phyloP scores from a whole-genome alignment of 1,140 invertebrate genomes.

The Neoseiulus cucumeris region DNA sequence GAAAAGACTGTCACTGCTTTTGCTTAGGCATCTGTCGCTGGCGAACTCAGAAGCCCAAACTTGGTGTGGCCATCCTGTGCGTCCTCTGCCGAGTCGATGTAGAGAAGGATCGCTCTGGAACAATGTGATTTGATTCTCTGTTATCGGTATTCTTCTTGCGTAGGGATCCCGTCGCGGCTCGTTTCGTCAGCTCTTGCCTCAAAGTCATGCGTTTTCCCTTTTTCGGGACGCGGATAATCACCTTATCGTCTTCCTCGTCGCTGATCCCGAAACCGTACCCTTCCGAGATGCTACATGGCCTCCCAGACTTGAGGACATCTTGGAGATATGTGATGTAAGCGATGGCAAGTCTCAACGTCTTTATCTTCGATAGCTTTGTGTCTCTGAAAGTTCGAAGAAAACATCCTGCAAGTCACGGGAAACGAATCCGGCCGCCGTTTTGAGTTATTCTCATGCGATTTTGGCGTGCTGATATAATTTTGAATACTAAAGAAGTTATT shows the following conservation, averaged over 20 bases:
- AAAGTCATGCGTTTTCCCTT: not conserved
- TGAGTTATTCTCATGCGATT: too few species aligned
- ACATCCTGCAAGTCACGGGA: too few species aligned
- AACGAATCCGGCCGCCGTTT: too few species aligned
- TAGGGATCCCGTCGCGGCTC: not conserved
- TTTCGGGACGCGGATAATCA: not conserved
- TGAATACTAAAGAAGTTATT: too few species aligned
- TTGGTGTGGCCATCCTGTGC: conserved; percentile 4
- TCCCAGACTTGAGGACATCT: not conserved
- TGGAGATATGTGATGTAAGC: not conserved
- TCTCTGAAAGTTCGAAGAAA: not conserved
- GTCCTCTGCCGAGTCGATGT: not conserved
- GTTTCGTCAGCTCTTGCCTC: not conserved
- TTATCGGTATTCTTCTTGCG: not conserved
- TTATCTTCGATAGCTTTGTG: conserved; percentile 6
- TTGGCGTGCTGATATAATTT: too few species aligned
- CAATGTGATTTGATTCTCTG: not conserved
- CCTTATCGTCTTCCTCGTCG: not conserved
- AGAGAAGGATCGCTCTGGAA: not conserved
- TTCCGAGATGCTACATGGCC: not conserved
- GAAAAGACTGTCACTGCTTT: too few species aligned
- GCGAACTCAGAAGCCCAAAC: conserved; percentile 3
- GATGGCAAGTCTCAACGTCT: not conserved
- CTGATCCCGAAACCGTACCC: not conserved
- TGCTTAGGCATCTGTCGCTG: too few species aligned